Base-by-base conservation (phyloP, 2,888 invertebrate species). In the Drosophila macrothrix region DNA sequence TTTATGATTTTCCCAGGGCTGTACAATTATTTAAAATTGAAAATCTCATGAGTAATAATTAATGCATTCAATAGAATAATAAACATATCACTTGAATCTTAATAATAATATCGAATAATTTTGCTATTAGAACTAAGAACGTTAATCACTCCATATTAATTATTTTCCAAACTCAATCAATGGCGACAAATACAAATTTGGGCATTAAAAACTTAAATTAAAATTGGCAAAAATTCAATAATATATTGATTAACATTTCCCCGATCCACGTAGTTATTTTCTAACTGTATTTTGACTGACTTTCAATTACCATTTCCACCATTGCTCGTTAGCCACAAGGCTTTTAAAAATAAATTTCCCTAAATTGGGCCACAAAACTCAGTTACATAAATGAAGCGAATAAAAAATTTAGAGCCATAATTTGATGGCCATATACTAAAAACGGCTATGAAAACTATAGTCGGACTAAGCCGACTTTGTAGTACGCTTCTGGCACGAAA, bases 341-440 rank as follows among this genome's bases (percentile, higher is more conserved):
- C 53, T 54, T 58, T 58, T 58, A 46, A 63, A 86, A 74, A 81
- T 76, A 71, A 66, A 71, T 79, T 74, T 66, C 25, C 50, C 82
- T 71, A 86, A 80, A 74, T 73, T 73, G 63, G 28, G 39, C 52
- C 52, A 50, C 14, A 52, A 52, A 70, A 41, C 29, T 22, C 59
- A 60, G 66, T 72, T 61, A 43, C 46, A 64, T n/a, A 82, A 81
- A 70, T 76, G 66, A 31, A 46, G 49, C 31, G 31, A 35, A 64
- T 67, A 69, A 69, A 77, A 84, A 69, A 61, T 53, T 9, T 19
- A 37, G 6, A 43, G n/a, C 50, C 55, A 64, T 71, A 67, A 68
- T 76, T 72, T 69, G 37, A 56, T 62, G 49, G 43, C 12, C 19
- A 52, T 7, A 46, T 22, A 22, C 28, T 52, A 29, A 29, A 28